A percentile compares a stretch with the other conserved stretches of the same genome.
These are phyloP conservation scores for Phortica magna DNA, from an alignment of 2,888 invertebrate species.

Conservation along the genomic window DNA sequence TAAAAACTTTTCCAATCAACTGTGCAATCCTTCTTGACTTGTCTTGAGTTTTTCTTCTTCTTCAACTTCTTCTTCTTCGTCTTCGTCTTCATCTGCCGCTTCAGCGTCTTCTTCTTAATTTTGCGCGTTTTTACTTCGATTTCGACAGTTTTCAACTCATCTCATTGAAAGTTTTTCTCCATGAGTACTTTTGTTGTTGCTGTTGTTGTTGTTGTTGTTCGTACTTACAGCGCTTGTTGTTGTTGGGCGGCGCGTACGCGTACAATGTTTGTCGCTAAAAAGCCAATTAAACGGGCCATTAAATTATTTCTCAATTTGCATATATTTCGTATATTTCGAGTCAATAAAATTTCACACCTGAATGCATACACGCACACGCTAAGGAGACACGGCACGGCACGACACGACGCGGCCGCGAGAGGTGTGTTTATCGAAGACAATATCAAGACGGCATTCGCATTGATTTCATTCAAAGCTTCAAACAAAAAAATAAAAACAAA, in stretches of 20 bases:
- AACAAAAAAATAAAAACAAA: too few relatives aligned
- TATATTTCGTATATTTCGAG: constrained; percentile 68
- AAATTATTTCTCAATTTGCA: constrained; percentile 71
- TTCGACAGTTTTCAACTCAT: not conserved
- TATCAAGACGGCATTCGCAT: too few relatives aligned
- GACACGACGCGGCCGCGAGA: too few relatives aligned
- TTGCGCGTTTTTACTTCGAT: constrained; percentile 45
- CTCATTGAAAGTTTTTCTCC: not conserved
- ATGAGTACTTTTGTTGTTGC: not conserved
- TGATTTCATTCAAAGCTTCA: too few relatives aligned
- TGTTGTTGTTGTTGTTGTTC: not conserved
- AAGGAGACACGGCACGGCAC: too few relatives aligned
- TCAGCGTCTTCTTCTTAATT: constrained; percentile 47
- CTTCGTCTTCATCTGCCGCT: not conserved
- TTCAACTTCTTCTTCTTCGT: not conserved
- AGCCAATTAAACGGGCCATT: constrained; percentile 71
- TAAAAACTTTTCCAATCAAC: constrained; percentile 65
- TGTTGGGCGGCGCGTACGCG: not conserved
- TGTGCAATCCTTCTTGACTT: constrained; percentile 59
- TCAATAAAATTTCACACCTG: constrained; percentile 71
- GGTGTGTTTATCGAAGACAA: too few relatives aligned
- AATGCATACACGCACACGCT: constrained; percentile 44
- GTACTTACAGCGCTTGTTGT: constrained; percentile 38
- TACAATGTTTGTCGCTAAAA: constrained; percentile 54
- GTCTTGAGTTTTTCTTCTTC: constrained; percentile 15